Evolutionary conservation across 2,113 vertebrate genomes (phyloP), one percentile per base, ranked within the genome.

Genomic region (Rynchops niger): DNA sequence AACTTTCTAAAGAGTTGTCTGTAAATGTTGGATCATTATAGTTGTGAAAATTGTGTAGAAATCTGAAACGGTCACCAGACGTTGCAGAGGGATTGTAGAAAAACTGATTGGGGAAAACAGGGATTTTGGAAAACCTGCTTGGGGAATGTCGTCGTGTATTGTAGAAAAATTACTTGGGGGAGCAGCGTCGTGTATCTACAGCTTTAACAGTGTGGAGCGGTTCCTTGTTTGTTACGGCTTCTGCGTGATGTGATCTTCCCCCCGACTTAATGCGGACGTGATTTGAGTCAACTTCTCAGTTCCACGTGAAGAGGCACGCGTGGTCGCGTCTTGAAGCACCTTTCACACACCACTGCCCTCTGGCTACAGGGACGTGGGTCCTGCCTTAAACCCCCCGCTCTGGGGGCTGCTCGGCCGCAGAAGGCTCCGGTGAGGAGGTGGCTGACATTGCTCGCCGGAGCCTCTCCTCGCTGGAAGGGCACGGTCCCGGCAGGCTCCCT

Each of bases 261-360:
- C 0, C 1, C 5, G 6, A 4, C 4, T 1, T 17, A 0, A 1
- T 0, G 23, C 2, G 40, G 53, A 22, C 0, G 13, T 12, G 42
- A 18, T 70, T 50, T 17, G 45, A 65, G n/a, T 30, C n/a, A 42
- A 1, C 10, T 27, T 27, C 8, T 58, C 26, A 5, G 2, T 9
- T 40, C 27, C 25, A 4, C 4, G 16, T 21, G 62, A 7, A 1
- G 29, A 3, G 81, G 23, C 10, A 40, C 32, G 3, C 2, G 30
- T 17, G 43, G 34, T n/a, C 6, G 4, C 19, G 34, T n/a, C 50
- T 5, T 4, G 55, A 4, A 20, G 36, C 61, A 4, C 29, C 70
- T n/a, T 40, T 21, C 7, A 6, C 2, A 3, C 59, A 1, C 9
- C 4, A 1, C 59, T 55, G 0, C 36, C 52, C 30, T 52, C 18